Base-by-base conservation (phyloP, 2,888 invertebrate genomes). In the Nebria brevicollis region DNA sequence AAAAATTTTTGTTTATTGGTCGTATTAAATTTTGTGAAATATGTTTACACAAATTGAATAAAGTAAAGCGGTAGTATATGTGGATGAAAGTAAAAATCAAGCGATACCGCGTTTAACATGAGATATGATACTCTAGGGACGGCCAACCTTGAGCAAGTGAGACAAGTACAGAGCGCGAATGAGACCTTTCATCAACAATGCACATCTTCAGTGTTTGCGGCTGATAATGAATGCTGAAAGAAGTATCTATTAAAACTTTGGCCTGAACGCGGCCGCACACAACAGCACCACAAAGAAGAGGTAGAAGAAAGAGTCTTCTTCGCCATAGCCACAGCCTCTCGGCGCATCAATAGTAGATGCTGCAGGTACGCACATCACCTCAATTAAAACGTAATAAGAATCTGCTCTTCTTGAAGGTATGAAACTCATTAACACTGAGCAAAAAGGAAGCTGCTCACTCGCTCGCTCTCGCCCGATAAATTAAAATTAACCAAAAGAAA, bases 311-410 rank as follows among this genome's bases (percentile, higher is more conserved):
- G 68, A 68, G 68, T 68, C 10, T 68, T 68, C 25, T 20, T 26
- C 41, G 85, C 87, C 85, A 87, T 87, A 87, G 86, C 87, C 85
- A 85, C 86, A 86, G 86, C 88, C 88, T 87, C 88, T 89, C 88
- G 87, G 85, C 87, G 77, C 25, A 68, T 54, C 68, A 77, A 76
- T 54, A 54, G 54, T 54, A 54, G 42, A 72, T 41, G 66, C 54
- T 20, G 41, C 25, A 41, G 86, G 88, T 88, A 88, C 89, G 88
- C 88, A 88, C 89, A 88, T 72, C 75, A 88, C 88, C 89, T 89
- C 89, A 89, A 89, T 89, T 89, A 89, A 89, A 89, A 89, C 87
- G 89, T 89, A 89, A 89, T 89, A 89, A 89, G 89, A 89, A 89
- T 88, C 88, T 87, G 85, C 86, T 86, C 87, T 87, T 87, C 11